Conservation (phyloP, 2,888 invertebrate genomes). For the Gastracanthus pulcherrimus region DNA sequence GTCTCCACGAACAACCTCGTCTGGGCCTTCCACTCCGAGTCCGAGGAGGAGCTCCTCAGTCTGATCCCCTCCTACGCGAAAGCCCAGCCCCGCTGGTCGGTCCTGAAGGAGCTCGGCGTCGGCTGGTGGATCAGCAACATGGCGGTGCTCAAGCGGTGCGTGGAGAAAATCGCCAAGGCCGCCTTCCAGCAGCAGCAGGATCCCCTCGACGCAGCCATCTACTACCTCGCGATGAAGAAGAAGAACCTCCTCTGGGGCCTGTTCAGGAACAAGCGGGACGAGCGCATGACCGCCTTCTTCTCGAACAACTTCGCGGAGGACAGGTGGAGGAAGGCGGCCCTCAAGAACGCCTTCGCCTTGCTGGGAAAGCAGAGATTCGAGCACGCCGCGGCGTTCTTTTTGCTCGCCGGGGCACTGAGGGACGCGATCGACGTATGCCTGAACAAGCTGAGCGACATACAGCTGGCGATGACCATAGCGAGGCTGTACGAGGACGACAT, state of each 20-base stretch:
- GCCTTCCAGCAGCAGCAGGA: conserved; percentile 95
- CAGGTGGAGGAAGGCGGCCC: conserved; percentile 97
- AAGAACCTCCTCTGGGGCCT: conserved; percentile 97
- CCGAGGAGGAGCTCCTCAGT: conserved; percentile 95
- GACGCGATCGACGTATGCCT: conserved; percentile 97
- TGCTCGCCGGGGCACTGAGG: conserved; percentile 94
- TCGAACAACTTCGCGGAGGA: conserved; percentile 95
- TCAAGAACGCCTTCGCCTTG: conserved; percentile 98
- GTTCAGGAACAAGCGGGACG: conserved; percentile 91
- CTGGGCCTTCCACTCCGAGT: conserved; percentile 99
- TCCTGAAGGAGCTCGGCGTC: conserved; percentile 92
- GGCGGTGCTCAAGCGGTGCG: conserved; percentile 87
- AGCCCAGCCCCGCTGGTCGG: conserved; percentile 92
- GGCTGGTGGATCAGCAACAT: conserved; percentile 98
- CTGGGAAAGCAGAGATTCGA: conserved; percentile 97
- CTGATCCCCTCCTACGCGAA: conserved; percentile 93
- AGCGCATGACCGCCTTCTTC: conserved; percentile 97
- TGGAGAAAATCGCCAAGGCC: conserved; percentile 96
- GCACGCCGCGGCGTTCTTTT: conserved; percentile 98
- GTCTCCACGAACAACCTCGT: conserved; percentile 94
- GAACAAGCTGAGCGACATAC: conserved; percentile 95
- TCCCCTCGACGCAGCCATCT: conserved; percentile 98
- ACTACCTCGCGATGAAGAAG: conserved; percentile 98
- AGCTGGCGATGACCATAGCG: conserved; percentile 95
- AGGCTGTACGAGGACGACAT: conserved; percentile 92